Evolutionary conservation across 1,140 invertebrate genomes (phyloP).

Genomic region (Halotydeus destructor): DNA sequence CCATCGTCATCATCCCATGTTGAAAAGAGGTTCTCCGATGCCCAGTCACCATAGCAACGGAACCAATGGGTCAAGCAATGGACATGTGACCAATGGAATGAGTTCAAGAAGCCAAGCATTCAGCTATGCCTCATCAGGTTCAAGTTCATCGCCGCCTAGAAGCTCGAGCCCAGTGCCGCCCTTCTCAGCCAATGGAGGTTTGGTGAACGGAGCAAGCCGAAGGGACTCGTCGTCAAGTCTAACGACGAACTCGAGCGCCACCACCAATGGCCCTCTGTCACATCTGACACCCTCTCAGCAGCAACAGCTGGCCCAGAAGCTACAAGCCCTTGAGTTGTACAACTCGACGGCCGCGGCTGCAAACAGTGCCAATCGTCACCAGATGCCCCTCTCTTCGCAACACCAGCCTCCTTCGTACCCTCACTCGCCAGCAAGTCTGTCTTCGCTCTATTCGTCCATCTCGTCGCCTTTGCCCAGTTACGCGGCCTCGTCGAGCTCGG

Average conservation of each 20-base stretch:
- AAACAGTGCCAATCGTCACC: slow-evolving; percentile 35
- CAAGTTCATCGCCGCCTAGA: slow-evolving; percentile 23
- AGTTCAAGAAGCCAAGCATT: slow-evolving; percentile 12
- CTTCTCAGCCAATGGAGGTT: slow-evolving; percentile 49
- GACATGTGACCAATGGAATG: slow-evolving; percentile 10
- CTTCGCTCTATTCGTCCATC: slow-evolving; percentile 15
- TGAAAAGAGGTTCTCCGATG: background rate
- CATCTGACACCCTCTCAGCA: slow-evolving; percentile 24
- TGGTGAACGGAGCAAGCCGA: slow-evolving; percentile 49
- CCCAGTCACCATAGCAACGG: slow-evolving; percentile 24
- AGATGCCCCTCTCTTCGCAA: slow-evolving; percentile 52
- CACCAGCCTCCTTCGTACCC: slow-evolving; percentile 28
- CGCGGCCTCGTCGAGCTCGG: slow-evolving; percentile 35
- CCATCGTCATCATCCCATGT: background rate
- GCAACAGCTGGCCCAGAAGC: slow-evolving; percentile 60
- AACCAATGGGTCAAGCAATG: slow-evolving; percentile 16
- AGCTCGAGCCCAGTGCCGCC: slow-evolving; percentile 53
- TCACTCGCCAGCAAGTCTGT: slow-evolving; percentile 13
- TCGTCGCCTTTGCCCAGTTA: slow-evolving; percentile 54
- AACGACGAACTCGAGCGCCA: background rate
- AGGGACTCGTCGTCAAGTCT: background rate
- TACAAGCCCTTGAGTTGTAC: slow-evolving; percentile 55
- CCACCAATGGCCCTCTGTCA: background rate
- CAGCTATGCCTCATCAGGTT: slow-evolving; percentile 12
- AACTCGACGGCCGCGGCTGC: slow-evolving; percentile 32